phyloP scores from a whole-genome alignment of 2,113 vertebrate genomes.

The Mustela lutreola region DNA sequence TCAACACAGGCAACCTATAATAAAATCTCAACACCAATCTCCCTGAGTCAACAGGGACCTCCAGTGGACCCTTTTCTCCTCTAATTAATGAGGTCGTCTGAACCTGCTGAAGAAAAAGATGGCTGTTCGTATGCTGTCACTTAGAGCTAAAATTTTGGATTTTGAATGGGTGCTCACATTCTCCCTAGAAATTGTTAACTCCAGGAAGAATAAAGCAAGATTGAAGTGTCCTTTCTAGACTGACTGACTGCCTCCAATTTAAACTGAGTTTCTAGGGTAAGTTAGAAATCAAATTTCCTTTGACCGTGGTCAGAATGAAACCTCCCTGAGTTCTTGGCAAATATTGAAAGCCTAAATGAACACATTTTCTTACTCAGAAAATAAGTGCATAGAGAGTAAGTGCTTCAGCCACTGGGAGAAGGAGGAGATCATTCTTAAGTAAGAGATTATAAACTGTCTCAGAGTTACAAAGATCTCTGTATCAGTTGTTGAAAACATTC shows the following conservation, averaged over 20 bases:
- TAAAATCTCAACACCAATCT: neutral
- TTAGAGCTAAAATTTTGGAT: neutral
- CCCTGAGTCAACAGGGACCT: neutral
- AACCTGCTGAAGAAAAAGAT: neutral
- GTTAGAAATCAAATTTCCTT: constrained; percentile 49
- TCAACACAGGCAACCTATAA: neutral
- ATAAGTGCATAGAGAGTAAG: neutral
- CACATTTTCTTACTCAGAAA: constrained; percentile 18
- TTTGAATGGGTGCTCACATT: neutral
- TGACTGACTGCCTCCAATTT: neutral
- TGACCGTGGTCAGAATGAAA: constrained; percentile 2
- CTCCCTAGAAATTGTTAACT: neutral
- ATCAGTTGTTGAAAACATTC: neutral
- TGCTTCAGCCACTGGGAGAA: neutral
- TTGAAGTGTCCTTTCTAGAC: neutral
- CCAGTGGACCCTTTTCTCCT: neutral
- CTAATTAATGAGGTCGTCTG: neutral
- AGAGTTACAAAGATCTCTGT: neutral
- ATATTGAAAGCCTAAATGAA: neutral
- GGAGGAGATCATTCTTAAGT: neutral
- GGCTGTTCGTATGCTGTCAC: neutral
- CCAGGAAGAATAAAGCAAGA: neutral
- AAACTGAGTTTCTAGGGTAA: constrained; percentile 10
- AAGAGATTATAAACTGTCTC: neutral
- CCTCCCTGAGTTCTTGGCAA: neutral